Evolutionary conservation across 2,888 invertebrate genomes (phyloP).

Genomic region (Hypomecis punctinalis): DNA sequence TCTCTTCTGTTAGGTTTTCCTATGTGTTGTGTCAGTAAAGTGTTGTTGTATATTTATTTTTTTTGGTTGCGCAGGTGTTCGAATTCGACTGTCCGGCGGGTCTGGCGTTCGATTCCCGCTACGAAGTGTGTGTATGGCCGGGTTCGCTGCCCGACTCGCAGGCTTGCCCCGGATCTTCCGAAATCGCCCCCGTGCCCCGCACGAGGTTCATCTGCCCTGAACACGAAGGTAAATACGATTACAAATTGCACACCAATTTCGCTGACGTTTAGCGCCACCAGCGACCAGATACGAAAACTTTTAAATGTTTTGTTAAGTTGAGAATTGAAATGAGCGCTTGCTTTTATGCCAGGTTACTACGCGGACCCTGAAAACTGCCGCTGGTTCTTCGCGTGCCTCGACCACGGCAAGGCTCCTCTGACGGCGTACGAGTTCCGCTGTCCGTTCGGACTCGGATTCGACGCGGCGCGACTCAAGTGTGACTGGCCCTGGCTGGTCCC

Average conservation of each 20-base stretch:
- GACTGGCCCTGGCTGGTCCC: constrained; percentile 93
- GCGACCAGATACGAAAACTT: too few species aligned
- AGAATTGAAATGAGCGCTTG: not conserved
- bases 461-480: constrained; percentile 88
- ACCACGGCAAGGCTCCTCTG: constrained; percentile 86
- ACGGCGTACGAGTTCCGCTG: constrained; percentile 93
- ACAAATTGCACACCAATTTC: too few species aligned
- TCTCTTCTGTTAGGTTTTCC: too few species aligned
- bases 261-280: too few species aligned
- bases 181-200: constrained; percentile 90
- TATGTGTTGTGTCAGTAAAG: too few species aligned
- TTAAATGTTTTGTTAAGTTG: too few species aligned
- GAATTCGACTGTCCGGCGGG: constrained; percentile 93
- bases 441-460: constrained; percentile 92
- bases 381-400: constrained; percentile 93
- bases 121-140: constrained; percentile 93
- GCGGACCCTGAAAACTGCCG: constrained; percentile 93
- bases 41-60: too few species aligned
- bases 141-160: constrained; percentile 89
- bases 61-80: constrained; percentile 76
- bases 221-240: constrained; percentile 76
- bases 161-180: constrained; percentile 91
- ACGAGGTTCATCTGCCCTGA: constrained; percentile 88
- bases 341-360: constrained; percentile 86
- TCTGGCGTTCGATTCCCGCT: constrained; percentile 89